Percentiles rank a stretch among this genome's conserved stretches.
Conservation (phyloP, 2,797 vertebrate genomes). For the Arctocebus calabarensis region DNA sequence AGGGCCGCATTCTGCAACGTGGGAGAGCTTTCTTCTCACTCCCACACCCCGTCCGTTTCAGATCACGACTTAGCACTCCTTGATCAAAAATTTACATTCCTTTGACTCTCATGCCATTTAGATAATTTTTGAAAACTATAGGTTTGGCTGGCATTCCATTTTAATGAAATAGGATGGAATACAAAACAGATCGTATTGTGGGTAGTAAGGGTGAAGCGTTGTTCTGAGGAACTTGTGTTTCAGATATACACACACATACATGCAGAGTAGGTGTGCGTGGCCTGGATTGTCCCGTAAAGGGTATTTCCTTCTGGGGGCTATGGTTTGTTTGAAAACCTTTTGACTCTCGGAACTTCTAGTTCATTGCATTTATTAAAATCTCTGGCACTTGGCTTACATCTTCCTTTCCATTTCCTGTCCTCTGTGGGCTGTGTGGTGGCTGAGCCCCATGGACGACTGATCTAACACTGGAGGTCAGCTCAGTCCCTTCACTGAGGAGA, state of each 20-base stretch:
- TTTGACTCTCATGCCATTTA: constrained; percentile 6
- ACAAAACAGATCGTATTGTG: not conserved
- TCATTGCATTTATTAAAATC: constrained; percentile 12
- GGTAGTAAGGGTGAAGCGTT: not conserved
- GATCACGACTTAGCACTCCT: not conserved
- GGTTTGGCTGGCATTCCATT: not conserved
- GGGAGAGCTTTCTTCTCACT: not conserved
- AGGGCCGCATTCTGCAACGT: not conserved
- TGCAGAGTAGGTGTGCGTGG: not conserved
- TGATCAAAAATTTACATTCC: not conserved
- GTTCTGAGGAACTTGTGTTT: not conserved
- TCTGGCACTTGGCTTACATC: not conserved
- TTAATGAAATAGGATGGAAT: not conserved
- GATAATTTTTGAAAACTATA: not conserved
- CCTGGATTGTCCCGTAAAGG: not conserved
- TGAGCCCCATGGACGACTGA: not conserved
- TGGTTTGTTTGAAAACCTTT: not conserved
- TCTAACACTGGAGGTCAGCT: not conserved
- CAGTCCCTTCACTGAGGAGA: not conserved
- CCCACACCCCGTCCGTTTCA: not conserved
- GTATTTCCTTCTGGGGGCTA: not conserved
- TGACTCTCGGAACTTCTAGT: not conserved
- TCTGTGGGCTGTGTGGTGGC: not conserved
- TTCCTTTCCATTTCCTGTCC: not conserved
- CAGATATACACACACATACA: not conserved